These are phyloP conservation scores for Agrochola lychnidis DNA, from an alignment of 2,888 invertebrate species.

Conservation along the genomic window DNA sequence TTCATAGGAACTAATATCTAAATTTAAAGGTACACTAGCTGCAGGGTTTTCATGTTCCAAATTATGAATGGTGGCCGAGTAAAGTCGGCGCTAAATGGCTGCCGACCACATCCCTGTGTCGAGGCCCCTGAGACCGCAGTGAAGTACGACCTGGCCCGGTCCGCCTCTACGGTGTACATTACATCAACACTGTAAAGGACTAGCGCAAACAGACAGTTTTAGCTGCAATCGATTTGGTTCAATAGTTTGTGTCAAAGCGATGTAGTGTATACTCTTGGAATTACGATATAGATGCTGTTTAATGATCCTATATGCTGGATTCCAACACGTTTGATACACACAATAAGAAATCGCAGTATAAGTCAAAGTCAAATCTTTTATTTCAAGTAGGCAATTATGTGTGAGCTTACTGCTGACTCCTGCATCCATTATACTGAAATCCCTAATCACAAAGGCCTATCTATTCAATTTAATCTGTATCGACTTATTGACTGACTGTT, in stretches of 20 bases:
- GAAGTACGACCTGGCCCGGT: conserved; percentile 24
- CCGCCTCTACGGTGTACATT: conserved; percentile 48
- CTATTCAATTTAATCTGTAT: neutral
- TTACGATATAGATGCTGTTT: neutral
- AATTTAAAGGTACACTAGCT: neutral
- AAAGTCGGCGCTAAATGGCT: conserved; percentile 29
- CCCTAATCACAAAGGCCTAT: neutral
- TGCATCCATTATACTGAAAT: neutral
- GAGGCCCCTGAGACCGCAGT: conserved; percentile 27
- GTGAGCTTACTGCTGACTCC: neutral
- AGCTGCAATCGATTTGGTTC: conserved; percentile 12
- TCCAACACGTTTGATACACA: neutral
- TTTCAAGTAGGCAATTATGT: neutral
- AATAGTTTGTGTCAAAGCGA: neutral
- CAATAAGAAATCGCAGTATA: neutral
- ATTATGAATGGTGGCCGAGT: conserved; percentile 36
- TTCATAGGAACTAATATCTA: neutral
- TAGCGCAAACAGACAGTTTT: conserved; percentile 10
- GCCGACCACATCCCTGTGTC: conserved; percentile 32
- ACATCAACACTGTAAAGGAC: conserved; percentile 23
- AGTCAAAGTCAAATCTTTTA: neutral
- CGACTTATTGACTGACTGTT: neutral
- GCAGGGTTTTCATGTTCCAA: conserved; percentile 10
- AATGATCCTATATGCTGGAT: neutral
- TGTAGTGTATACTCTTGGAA: neutral